These are phyloP conservation scores for Drosophila santomea DNA, from an alignment of 1,140 invertebrate genomes.

Conservation along the genomic window DNA sequence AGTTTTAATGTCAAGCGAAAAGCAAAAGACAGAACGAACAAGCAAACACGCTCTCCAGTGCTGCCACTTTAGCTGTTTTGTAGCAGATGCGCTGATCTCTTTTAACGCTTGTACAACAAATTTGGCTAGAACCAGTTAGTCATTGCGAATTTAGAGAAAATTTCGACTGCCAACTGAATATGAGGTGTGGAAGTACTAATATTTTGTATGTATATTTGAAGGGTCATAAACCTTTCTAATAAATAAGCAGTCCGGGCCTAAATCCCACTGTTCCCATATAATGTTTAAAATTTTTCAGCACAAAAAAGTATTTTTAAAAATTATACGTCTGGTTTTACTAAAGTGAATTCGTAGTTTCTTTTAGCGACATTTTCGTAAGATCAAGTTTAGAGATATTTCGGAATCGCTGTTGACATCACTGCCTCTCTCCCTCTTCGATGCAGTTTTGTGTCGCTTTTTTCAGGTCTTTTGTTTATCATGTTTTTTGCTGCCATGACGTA, in stretches of 20 bases:
- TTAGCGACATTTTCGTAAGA: background rate
- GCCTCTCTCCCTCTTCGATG: conserved; percentile 6
- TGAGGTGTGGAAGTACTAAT: too few relatives aligned
- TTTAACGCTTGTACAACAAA: background rate
- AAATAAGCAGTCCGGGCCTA: too few relatives aligned
- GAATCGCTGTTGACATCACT: background rate
- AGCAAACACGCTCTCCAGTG: conserved; percentile 36
- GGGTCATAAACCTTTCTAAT: too few relatives aligned
- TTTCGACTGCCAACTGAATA: too few relatives aligned
- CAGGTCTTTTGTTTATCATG: conserved; percentile 28
- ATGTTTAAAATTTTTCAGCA: too few relatives aligned
- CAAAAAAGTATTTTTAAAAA: too few relatives aligned
- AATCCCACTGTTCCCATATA: too few relatives aligned
- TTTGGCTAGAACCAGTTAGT: background rate
- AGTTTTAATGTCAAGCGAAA: conserved; percentile 72
- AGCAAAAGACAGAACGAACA: conserved; percentile 26
- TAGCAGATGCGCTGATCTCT: background rate
- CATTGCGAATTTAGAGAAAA: too few relatives aligned
- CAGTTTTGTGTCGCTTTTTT: conserved; percentile 42
- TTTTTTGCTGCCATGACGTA: conserved; percentile 66
- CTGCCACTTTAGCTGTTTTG: background rate
- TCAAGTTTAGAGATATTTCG: background rate
- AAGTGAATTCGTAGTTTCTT: too few relatives aligned
- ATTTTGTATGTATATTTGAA: too few relatives aligned
- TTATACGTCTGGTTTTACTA: too few relatives aligned